A percentile compares a stretch with the other conserved stretches of the same genome.
Evolutionary conservation across 2,113 vertebrate genomes (phyloP).

Genomic region (Poecilia latipinna): DNA sequence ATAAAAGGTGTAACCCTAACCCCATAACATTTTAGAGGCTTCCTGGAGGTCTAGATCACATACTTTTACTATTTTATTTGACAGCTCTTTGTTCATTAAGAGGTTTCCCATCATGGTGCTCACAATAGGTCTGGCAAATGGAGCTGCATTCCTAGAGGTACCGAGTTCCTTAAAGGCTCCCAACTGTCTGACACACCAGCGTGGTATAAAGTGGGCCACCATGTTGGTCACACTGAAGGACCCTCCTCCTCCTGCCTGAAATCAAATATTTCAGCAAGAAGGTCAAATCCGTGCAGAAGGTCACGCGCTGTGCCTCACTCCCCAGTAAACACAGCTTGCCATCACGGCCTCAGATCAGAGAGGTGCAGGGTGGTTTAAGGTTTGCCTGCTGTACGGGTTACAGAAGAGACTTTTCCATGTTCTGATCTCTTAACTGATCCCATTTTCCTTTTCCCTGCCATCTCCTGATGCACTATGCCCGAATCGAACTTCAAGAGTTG

Average conservation of each 20-base stretch:
- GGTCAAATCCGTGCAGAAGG: conserved; percentile 53
- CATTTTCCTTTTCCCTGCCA: conserved; percentile 52
- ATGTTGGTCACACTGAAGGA: conserved; percentile 39
- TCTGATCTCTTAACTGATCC: conserved; percentile 58
- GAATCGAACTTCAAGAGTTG: conserved; percentile 31
- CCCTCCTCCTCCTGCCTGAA: conserved; percentile 22
- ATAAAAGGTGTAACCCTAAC: not conserved
- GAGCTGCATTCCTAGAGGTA: conserved; percentile 62
- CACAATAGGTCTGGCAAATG: conserved; percentile 42
- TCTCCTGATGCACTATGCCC: conserved; percentile 46
- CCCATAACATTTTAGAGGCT: not conserved
- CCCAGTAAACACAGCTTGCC: conserved; percentile 50
- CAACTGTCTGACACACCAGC: conserved; percentile 57
- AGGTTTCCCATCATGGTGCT: conserved; percentile 15
- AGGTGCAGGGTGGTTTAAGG: conserved; percentile 46
- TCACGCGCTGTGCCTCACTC: conserved; percentile 28
- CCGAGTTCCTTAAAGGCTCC: conserved; percentile 66
- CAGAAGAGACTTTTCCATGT: conserved; percentile 28
- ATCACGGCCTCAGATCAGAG: conserved; percentile 32
- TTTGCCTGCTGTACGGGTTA: conserved; percentile 30
- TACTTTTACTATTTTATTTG: conserved; percentile 1
- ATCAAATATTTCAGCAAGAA: conserved; percentile 54
- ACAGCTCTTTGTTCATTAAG: not conserved
- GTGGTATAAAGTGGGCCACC: conserved; percentile 44
- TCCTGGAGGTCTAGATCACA: not conserved